These are phyloP conservation scores for Ectemnius lituratus DNA, from an alignment of 2,888 invertebrate species.

Conservation along the genomic window DNA sequence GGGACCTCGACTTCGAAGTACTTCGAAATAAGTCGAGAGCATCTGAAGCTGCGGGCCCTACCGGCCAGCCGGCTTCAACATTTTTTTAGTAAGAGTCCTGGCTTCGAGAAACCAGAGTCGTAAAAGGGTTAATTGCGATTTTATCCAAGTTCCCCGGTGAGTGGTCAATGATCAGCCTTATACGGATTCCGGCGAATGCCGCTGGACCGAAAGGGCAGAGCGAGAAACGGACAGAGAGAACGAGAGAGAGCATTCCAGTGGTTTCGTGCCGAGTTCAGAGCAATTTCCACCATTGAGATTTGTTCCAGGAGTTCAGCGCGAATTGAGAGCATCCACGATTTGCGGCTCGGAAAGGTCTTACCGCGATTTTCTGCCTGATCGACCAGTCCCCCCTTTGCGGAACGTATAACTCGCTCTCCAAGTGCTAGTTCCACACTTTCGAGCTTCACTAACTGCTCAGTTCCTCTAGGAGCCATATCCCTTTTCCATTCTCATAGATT, in stretches of 20 bases:
- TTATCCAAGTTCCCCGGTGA: constrained; percentile 15
- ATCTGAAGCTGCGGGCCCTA: background rate
- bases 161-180: constrained; percentile 37
- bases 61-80: background rate
- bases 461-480: too few relatives aligned
- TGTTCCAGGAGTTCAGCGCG: constrained; percentile 20
- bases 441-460: constrained; percentile 7
- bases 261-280: constrained; percentile 35
- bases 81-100: constrained; percentile 6
- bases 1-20: background rate
- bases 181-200: constrained; percentile 38
- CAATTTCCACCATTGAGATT: constrained; percentile 40
- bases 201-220: background rate
- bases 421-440: constrained; percentile 16
- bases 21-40: constrained; percentile 7
- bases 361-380: constrained; percentile 11
- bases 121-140: constrained; percentile 23
- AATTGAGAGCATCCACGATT: constrained; percentile 14
- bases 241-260: constrained; percentile 29
- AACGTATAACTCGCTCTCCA: constrained; percentile 34
- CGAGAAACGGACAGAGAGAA: too few relatives aligned
- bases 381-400: constrained; percentile 26
- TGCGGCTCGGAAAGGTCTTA: background rate
- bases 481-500: too few relatives aligned
- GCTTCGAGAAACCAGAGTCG: constrained; percentile 4